Conservation (phyloP, 2,113 vertebrate genomes). For the Carassius auratus region DNA sequence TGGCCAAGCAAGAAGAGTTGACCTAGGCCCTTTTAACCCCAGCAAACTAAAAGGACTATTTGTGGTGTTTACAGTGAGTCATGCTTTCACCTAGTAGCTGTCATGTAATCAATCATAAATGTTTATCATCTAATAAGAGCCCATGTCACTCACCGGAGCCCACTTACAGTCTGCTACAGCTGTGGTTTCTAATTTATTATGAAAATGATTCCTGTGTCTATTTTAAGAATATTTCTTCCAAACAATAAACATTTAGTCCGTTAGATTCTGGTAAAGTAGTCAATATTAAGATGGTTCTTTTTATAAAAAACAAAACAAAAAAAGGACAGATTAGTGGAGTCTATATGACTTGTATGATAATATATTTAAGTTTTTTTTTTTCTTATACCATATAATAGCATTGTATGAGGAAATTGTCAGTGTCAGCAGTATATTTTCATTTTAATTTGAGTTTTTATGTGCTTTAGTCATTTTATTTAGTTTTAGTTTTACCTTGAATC, state of each 20-base stretch:
- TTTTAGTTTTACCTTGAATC: background rate
- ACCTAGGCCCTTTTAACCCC: constrained; percentile 51
- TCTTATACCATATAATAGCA: background rate
- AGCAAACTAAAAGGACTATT: constrained; percentile 41
- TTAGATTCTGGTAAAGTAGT: background rate
- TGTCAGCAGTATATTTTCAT: too few species aligned
- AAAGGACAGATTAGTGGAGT: background rate
- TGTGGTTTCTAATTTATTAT: background rate
- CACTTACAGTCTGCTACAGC: background rate
- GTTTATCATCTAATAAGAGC: background rate
- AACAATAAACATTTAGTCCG: background rate
- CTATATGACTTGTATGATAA: background rate
- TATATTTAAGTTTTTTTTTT: background rate
- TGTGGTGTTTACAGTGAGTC: constrained; percentile 33
- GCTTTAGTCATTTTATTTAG: background rate
- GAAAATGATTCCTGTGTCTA: background rate
- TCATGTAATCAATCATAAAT: constrained; percentile 33
- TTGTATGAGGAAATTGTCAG: background rate
- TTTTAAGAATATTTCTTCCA: background rate
- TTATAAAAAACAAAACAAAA: background rate
- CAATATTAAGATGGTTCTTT: background rate
- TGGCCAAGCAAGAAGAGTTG: constrained; percentile 61
- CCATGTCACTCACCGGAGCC: background rate
- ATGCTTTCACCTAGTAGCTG: constrained; percentile 44
- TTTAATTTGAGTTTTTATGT: background rate